Conservation (phyloP, 1,140 invertebrate genomes). For the Drosophila insularis region DNA sequence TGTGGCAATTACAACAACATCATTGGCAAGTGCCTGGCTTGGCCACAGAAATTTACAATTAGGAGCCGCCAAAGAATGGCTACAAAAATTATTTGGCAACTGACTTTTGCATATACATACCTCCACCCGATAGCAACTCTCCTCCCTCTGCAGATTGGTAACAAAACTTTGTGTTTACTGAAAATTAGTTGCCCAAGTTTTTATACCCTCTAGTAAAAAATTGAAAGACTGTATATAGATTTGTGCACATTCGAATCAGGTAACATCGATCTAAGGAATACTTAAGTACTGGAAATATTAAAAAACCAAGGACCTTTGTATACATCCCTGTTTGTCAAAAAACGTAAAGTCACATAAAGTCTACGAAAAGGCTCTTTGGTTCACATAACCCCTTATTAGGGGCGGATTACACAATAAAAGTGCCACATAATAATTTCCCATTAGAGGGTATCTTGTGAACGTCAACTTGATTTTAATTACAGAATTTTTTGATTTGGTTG, state of each 20-base stretch:
- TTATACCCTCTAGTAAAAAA: background rate
- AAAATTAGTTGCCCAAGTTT: slow-evolving; percentile 75
- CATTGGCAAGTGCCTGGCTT: slow-evolving; percentile 27
- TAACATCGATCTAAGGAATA: too few species aligned
- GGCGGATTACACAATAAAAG: too few species aligned
- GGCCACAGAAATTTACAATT: slow-evolving; percentile 48
- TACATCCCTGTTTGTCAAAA: too few species aligned
- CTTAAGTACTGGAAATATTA: too few species aligned
- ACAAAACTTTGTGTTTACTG: slow-evolving; percentile 49
- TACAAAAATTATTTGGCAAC: slow-evolving; percentile 68
- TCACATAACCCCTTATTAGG: too few species aligned
- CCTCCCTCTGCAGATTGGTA: background rate
- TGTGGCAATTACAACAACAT: slow-evolving; percentile 66
- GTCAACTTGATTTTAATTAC: background rate
- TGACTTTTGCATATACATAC: slow-evolving; percentile 51
- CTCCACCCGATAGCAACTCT: background rate
- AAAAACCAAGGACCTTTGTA: too few species aligned
- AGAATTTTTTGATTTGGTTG: slow-evolving; percentile 3
- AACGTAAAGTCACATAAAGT: too few species aligned
- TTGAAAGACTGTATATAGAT: background rate
- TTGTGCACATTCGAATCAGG: background rate
- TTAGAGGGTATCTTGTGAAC: background rate
- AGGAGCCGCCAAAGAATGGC: slow-evolving; percentile 61
- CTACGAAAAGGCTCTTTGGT: too few species aligned
- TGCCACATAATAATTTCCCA: too few species aligned